Percentiles rank a stretch among this genome's conserved stretches.
Evolutionary conservation across 2,888 invertebrate species (phyloP).

Genomic region (Isoperla grammatica): DNA sequence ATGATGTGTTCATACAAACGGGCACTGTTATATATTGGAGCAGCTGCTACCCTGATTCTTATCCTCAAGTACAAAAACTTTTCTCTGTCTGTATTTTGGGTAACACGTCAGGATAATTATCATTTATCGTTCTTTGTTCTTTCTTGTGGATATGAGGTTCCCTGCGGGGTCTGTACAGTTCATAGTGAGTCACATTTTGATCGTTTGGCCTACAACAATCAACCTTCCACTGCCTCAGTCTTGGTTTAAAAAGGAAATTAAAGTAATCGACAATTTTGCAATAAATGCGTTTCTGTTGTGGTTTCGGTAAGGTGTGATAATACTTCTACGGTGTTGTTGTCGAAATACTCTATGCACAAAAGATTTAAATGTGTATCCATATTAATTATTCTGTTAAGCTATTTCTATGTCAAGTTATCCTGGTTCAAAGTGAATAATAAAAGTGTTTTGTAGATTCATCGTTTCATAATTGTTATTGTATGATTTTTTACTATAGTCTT

Average conservation of each 20-base stretch:
- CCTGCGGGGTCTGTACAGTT: background rate
- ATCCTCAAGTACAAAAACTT: slow-evolving; percentile 15
- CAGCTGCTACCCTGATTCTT: slow-evolving; percentile 4
- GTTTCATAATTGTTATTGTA: slow-evolving; percentile 24
- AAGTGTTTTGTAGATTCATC: background rate
- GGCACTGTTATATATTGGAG: background rate
- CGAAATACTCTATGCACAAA: slow-evolving; percentile 24
- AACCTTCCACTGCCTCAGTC: slow-evolving; percentile 25
- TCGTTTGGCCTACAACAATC: slow-evolving; percentile 15
- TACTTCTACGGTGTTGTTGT: slow-evolving; percentile 19
- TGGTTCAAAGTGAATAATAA: slow-evolving; percentile 8
- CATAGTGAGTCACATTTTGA: background rate
- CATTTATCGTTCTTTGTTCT: background rate
- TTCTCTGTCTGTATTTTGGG: slow-evolving; percentile 9
- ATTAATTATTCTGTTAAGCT: slow-evolving; percentile 16
- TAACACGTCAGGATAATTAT: background rate
- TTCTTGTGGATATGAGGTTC: background rate
- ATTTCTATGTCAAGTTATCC: slow-evolving; percentile 15
- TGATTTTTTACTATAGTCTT: slow-evolving; percentile 29
- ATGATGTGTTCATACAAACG: slow-evolving; percentile 20
- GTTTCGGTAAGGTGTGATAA: slow-evolving; percentile 22
- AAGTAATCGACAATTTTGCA: slow-evolving; percentile 2
- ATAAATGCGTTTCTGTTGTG: slow-evolving; percentile 13
- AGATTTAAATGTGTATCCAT: slow-evolving; percentile 22
- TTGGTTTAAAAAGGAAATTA: slow-evolving; percentile 11